Percentiles rank a stretch among this genome's conserved stretches.
These are phyloP conservation scores for Squalus acanthias DNA, from an alignment of 2,797 vertebrate species.

Conservation along the genomic window DNA sequence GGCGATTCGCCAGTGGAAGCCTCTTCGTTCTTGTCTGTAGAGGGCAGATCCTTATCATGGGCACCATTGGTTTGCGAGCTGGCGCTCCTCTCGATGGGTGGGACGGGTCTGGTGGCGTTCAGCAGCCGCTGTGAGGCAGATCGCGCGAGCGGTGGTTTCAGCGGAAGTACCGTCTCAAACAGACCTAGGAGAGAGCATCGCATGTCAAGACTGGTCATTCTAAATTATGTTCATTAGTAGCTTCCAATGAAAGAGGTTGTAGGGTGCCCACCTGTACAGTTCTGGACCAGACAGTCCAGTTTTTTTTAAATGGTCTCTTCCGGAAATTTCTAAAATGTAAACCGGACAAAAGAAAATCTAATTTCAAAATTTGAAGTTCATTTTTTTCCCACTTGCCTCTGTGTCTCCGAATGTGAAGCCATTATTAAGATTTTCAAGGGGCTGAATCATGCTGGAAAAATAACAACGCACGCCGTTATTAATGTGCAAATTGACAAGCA, in stretches of 20 bases:
- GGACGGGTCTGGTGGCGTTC: conserved; percentile 42
- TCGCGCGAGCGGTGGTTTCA: conserved; percentile 43
- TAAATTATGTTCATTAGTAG: neutral
- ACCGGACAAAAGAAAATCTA: neutral
- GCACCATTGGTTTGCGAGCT: conserved; percentile 31
- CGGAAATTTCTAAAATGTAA: neutral
- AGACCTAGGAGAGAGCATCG: conserved; percentile 39
- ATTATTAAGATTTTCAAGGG: neutral
- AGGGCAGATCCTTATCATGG: neutral
- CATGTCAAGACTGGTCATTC: too few species aligned
- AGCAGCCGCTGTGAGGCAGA: conserved; percentile 48
- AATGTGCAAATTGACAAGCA: neutral
- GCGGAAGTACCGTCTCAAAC: conserved; percentile 24
- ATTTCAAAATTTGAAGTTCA: neutral
- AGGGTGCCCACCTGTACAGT: neutral
- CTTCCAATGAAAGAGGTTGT: neutral
- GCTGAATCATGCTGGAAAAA: neutral
- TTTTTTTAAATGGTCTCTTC: too few species aligned
- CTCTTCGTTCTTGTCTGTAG: neutral
- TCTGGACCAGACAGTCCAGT: neutral
- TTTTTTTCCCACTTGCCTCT: neutral
- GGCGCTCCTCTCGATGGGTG: conserved; percentile 50
- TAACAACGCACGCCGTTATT: neutral
- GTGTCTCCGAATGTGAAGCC: neutral
- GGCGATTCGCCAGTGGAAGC: conserved; percentile 12